phyloP scores from a whole-genome alignment of 2,113 vertebrate species.

The Astur gentilis region DNA sequence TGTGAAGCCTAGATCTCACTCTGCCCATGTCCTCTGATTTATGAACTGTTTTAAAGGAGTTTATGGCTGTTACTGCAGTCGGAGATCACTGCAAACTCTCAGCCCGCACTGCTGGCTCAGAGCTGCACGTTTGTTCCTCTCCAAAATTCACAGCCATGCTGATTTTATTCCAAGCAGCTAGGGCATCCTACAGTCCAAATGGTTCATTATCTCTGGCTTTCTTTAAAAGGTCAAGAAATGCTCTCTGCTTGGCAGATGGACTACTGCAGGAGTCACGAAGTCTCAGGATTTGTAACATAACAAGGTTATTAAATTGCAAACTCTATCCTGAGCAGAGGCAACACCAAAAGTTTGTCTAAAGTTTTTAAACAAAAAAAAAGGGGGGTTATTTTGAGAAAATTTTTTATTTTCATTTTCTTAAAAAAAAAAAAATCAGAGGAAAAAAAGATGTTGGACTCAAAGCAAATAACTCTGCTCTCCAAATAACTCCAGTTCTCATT shows the following conservation, averaged over 20 bases:
- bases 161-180: conserved; percentile 20
- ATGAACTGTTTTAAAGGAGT: conserved; percentile 15
- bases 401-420: not conserved
- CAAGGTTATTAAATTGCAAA: not conserved
- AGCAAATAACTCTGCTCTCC: not conserved
- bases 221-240: conserved; percentile 59
- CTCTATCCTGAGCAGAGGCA: not conserved
- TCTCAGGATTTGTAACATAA: not conserved
- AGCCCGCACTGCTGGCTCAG: not conserved
- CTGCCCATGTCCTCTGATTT: conserved; percentile 5
- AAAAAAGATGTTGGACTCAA: not conserved
- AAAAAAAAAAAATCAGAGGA: not conserved
- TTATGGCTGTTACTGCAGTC: not conserved
- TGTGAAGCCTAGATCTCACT: not conserved
- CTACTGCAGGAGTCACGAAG: not conserved
- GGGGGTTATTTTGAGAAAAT: not conserved
- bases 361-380: not conserved
- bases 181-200: conserved; percentile 11
- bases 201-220: conserved; percentile 41
- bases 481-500: not conserved
- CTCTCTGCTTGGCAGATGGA: conserved; percentile 18
- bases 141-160: conserved; percentile 29
- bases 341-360: not conserved
- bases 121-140: not conserved
- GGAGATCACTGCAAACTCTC: not conserved